Evolutionary conservation across 2,888 invertebrate species (phyloP), one percentile per base, ranked within the genome.

Genomic region (Drosophila eohydei): DNA sequence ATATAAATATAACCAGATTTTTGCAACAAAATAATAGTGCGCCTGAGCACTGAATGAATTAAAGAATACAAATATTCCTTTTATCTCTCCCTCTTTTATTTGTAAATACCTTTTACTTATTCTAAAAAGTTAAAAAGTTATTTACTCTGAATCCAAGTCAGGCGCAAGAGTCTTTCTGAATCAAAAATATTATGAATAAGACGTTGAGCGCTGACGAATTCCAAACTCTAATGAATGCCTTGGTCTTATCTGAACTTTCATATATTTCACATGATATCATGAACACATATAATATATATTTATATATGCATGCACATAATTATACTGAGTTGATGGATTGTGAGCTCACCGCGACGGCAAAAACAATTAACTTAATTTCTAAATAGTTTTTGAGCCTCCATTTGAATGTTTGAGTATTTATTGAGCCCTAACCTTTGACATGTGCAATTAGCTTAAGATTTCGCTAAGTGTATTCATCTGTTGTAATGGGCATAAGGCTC

Each of bases 231-330:
- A 12, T 54, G 59, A 70, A 74, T 57, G 38, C 62, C 59, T 48
- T 62, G 30, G 28, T 32, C 44, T 69, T 75, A 66, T 79, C 70
- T 50, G 12, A 14, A 34, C 40, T 36, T 32, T 50, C 43, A 43
- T 46, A 26, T 28, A 40, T 43, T 50, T 60, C 28, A 54, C 66
- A 71, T 80, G 78, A 78, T 65, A 71, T 78, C 76, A 80, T 78
- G 36, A 4, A n/a, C 34, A 48, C 46, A 64, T 44, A 56, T 16
- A 40, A 48, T 51, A 64, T 44, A 56, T 16, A 40, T 26, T 32
- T 8, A 28, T n/a, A 52, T n/a, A 38, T 26, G 4, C 16, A 26
- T n/a, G 16, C 26, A 21, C 3, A 32, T 26, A 59, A 26, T 48
- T 43, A 21, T 43, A 50, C 16, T 59, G 61, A 63, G 54, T 65